Conservation (phyloP, 2,113 vertebrate genomes). For the Lepus timidus region DNA sequence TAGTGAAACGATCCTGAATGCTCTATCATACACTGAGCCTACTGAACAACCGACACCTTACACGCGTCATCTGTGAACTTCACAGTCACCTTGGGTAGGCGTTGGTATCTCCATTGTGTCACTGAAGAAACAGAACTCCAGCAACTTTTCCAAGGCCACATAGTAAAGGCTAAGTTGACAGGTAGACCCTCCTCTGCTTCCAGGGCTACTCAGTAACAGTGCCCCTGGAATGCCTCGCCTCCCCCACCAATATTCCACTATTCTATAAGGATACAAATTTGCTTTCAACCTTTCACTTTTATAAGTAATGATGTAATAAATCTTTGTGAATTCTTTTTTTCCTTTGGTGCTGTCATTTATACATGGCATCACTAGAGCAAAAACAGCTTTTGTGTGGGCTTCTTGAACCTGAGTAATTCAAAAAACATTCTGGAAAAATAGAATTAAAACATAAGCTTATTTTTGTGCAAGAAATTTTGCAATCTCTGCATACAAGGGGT, state of each 20-base stretch:
- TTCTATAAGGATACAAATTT: background rate
- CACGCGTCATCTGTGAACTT: background rate
- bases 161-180: background rate
- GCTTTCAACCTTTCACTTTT: conserved; percentile 15
- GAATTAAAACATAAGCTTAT: no score
- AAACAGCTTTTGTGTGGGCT: background rate
- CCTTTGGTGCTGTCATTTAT: background rate
- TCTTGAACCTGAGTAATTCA: background rate
- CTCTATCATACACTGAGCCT: background rate
- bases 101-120: background rate
- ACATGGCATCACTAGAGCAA: background rate
- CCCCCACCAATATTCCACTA: background rate
- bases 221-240: background rate
- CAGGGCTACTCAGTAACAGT: background rate
- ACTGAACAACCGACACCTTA: background rate
- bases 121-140: background rate
- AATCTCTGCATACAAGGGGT: no score
- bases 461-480: no score
- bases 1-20: conserved; percentile 33
- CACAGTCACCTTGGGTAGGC: background rate
- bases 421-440: no score
- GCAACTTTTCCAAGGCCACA: background rate
- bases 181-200: background rate
- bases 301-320: conserved; percentile 2
- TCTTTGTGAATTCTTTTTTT: background rate